Base-by-base conservation (phyloP, 2,888 invertebrate species). In the Aphrophora alni region DNA sequence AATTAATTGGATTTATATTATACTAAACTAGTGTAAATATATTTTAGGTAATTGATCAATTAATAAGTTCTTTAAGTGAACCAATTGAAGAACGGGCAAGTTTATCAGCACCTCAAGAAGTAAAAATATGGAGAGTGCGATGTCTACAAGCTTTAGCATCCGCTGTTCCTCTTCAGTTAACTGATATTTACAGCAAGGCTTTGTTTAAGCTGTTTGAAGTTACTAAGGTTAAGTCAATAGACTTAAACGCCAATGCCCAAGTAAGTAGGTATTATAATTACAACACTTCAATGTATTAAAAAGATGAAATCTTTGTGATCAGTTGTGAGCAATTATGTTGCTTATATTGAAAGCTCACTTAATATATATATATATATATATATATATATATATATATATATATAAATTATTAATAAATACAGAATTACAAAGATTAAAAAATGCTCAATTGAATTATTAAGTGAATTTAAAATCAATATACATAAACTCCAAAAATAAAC, bases 71-170 rank as follows among this genome's bases (percentile, higher is more conserved):
- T 26, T 38, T 83, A 25, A 78, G 78, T 73, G 77, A 78, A n/a
- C 75, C 78, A 77, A 59, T 83, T n/a, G 83, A 83, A 78, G 4
- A 33, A 12, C 68, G 74, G 25, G 80, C 81, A 1, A 81, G 59
- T 59, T 77, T 83, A 28, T 74, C 80, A 28, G 73, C 70, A 38
- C 83, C 83, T 27, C 80, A 75, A 28, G 81, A 83, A 44, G 77
- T 83, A n/a, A 82, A 81, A 26, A 68, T 83, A n/a, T 83, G 83
- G 82, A 71, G 83, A 51, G 75, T 82, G 0, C 76, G 76, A 38
- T 83, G 83, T 70, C 28, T 83, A 69, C 38, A 73, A 17, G 81
- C 83, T 14, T 21, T 82, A 44, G 80, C 81, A 0, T 69, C 38
- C 4, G 69, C 75, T 27, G 72, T 75, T 51, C 26, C 76, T n/a